Conservation (phyloP, 1,140 invertebrate genomes). For the Pantala flavescens region DNA sequence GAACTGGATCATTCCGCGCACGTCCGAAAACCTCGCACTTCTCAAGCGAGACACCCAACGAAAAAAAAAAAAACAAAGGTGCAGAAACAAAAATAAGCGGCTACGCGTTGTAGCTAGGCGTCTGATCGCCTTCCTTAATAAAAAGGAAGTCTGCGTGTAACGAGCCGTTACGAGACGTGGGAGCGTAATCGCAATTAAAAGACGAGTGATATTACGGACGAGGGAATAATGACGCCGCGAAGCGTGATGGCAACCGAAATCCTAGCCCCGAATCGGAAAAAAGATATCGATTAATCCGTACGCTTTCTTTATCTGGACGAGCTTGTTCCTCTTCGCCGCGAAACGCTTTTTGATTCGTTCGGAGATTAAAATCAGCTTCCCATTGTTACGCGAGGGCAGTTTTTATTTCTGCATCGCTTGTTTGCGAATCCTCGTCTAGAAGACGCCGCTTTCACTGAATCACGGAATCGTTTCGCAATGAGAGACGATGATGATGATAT, state of each 20-base stretch:
- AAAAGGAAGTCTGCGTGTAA: not conserved
- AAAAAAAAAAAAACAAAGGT: too few relatives aligned
- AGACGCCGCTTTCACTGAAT: not conserved
- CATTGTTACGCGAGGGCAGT: not conserved
- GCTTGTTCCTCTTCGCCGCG: too few relatives aligned
- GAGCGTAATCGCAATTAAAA: slow-evolving; percentile 2
- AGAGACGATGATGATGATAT: not conserved
- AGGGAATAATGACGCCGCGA: too few relatives aligned
- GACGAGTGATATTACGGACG: not conserved
- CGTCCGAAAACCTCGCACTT: too few relatives aligned
- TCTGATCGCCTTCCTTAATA: not conserved
- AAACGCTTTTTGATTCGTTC: not conserved
- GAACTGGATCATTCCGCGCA: too few relatives aligned
- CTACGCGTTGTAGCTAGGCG: too few relatives aligned
- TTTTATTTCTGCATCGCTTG: not conserved
- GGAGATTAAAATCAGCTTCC: slow-evolving; percentile 5
- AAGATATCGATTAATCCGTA: too few relatives aligned
- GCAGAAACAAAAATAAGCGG: too few relatives aligned
- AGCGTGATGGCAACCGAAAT: too few relatives aligned
- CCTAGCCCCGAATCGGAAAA: too few relatives aligned
- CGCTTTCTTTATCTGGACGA: too few relatives aligned
- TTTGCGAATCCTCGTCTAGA: not conserved
- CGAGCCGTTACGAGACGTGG: not conserved
- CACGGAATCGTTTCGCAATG: not conserved
- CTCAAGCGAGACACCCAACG: too few relatives aligned